Evolutionary conservation across 2,113 vertebrate genomes (phyloP).

Genomic region (Corythornis cristatus): DNA sequence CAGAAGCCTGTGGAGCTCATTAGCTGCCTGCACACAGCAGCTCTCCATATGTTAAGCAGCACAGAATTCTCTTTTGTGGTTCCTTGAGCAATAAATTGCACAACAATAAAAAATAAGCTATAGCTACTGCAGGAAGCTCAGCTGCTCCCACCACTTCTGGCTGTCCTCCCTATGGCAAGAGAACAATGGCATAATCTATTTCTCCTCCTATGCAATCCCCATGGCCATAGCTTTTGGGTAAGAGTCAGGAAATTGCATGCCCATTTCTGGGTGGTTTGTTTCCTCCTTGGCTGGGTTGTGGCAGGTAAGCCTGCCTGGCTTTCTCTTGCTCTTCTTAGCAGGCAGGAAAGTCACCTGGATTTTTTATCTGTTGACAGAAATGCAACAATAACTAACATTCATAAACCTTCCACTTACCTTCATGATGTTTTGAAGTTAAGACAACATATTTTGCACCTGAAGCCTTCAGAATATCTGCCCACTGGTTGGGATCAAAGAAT

Average conservation of each 20-base stretch:
- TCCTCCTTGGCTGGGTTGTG: neutral
- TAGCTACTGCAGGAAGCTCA: neutral
- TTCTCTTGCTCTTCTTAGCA: neutral
- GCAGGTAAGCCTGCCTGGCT: neutral
- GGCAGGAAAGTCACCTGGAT: neutral
- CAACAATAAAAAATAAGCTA: neutral
- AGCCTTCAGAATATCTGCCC: constrained; percentile 86
- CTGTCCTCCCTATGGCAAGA: neutral
- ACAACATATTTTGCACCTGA: constrained; percentile 96
- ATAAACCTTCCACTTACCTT: constrained; percentile 80
- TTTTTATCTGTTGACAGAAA: neutral
- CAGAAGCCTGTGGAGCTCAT: neutral
- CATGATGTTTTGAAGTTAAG: constrained; percentile 97
- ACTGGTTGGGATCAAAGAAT: constrained; percentile 87
- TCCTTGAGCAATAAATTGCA: neutral
- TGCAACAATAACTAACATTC: neutral
- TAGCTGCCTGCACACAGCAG: neutral
- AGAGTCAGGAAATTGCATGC: neutral
- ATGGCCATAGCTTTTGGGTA: neutral
- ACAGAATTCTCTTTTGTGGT: neutral
- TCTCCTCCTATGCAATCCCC: neutral
- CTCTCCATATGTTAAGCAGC: neutral
- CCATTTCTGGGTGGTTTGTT: neutral
- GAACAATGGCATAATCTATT: neutral
- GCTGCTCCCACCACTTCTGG: neutral